phyloP scores from a whole-genome alignment of 2,797 vertebrate genomes.

The Phoeniculus purpureus region DNA sequence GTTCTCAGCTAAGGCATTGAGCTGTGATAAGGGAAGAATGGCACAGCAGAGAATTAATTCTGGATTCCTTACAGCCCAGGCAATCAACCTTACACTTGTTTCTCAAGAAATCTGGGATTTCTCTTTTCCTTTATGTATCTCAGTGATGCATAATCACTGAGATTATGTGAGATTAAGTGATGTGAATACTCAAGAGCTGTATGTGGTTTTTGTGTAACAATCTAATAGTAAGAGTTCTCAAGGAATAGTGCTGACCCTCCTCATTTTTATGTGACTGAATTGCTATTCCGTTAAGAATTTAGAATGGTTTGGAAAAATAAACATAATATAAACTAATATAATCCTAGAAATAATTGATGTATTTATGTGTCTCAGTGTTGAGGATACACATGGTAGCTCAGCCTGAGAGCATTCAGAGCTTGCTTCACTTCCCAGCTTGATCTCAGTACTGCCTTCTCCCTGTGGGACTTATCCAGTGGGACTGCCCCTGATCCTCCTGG shows the following conservation, averaged over 20 bases:
- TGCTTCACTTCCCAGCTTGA: background rate
- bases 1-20: background rate
- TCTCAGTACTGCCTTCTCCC: background rate
- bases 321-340: background rate
- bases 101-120: background rate
- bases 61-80: background rate
- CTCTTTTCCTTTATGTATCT: background rate
- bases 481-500: background rate
- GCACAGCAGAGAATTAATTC: background rate
- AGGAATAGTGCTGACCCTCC: fast-evolving
- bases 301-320: background rate
- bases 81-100: background rate
- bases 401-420: background rate
- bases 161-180: too few species aligned
- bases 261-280: background rate
- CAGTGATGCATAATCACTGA: background rate
- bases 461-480: background rate
- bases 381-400: background rate
- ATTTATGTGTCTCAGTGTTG: background rate
- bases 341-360: background rate
- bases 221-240: background rate
- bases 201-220: background rate
- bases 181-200: background rate
- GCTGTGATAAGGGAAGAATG: background rate
- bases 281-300: background rate